phyloP scores from a whole-genome alignment of 2,888 invertebrate genomes.

The Drosophila glabriapex region DNA sequence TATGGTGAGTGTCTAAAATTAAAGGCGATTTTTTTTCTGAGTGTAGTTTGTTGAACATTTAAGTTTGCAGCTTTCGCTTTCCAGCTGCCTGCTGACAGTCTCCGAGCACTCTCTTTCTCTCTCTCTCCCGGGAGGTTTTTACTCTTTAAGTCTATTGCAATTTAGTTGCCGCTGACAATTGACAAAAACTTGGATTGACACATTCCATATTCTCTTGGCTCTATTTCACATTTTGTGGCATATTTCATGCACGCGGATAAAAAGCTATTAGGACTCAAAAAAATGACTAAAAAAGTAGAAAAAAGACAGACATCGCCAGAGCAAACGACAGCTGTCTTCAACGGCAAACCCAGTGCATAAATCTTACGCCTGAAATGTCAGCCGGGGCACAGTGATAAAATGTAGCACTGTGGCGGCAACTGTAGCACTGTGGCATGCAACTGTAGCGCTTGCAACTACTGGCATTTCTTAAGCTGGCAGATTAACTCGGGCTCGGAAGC shows the following conservation, averaged over 20 bases:
- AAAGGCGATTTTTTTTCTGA: not conserved
- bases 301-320: constrained; percentile 48
- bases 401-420: constrained; percentile 58
- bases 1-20: not conserved
- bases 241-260: constrained; percentile 77
- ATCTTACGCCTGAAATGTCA: constrained; percentile 80
- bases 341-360: constrained; percentile 80
- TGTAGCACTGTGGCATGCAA: constrained; percentile 30
- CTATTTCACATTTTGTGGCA: constrained; percentile 74
- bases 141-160: constrained; percentile 16
- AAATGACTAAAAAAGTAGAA: constrained; percentile 35
- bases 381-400: constrained; percentile 68
- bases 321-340: constrained; percentile 80
- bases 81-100: constrained; percentile 16
- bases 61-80: constrained; percentile 53
- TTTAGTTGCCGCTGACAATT: constrained; percentile 42
- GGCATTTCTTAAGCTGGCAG: constrained; percentile 76
- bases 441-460: constrained; percentile 51
- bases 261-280: constrained; percentile 68
- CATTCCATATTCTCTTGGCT: constrained; percentile 65
- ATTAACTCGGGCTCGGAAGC: constrained; percentile 64
- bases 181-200: constrained; percentile 72
- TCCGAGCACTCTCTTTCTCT: not conserved
- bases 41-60: constrained; percentile 44
- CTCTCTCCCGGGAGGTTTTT: not conserved